Evolutionary conservation across 2,888 invertebrate species (phyloP), one percentile per base, ranked within the genome.

Genomic region (Venustoraphidia nigricollis): DNA sequence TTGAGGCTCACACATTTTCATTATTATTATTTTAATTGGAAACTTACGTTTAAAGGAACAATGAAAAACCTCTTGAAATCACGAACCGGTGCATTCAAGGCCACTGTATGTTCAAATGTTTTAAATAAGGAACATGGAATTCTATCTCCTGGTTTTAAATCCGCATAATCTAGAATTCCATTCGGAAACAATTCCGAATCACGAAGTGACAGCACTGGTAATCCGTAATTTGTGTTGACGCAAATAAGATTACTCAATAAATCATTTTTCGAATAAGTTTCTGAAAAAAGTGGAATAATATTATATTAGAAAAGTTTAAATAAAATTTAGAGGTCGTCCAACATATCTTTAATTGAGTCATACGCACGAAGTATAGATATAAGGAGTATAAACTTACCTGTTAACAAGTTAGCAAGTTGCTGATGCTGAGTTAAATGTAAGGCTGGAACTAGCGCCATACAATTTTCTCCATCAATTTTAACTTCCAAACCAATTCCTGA

Each of bases 401-500:
- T 53, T 10, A 63, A 58, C 10, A 62, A 59, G 9, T 55, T 46
- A 41, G 65, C 58, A 9, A 73, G 53, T 35, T 64, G 62, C 13
- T 58, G 48, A 50, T 62, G 62, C 44, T 64, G 60, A 1, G 70
- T 66, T 8, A 65, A 53, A 53, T 63, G 64, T 47, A 57, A 53
- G 8, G 62, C 45, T 1, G 71, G 72, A 14, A 73, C 53, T n/a
- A 67, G 56, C 2, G 67, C 71, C 27, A 52, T 50, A 13, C 56
- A 52, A 34, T 58, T 55, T 6, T 55, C 52, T 3, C 52, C 45
- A 2, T 54, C 51, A 2, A 67, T 57, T 47, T 59, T 61, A 38
- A 71, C 62, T 54, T 67, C 64, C 41, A 71, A 50, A 0, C 66
- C 68, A 11, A 66, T 60, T 10, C 55, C 52, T 8, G 51, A 45